Evolutionary conservation across 2,888 invertebrate species (phyloP).

Genomic region (Tipula confusa): DNA sequence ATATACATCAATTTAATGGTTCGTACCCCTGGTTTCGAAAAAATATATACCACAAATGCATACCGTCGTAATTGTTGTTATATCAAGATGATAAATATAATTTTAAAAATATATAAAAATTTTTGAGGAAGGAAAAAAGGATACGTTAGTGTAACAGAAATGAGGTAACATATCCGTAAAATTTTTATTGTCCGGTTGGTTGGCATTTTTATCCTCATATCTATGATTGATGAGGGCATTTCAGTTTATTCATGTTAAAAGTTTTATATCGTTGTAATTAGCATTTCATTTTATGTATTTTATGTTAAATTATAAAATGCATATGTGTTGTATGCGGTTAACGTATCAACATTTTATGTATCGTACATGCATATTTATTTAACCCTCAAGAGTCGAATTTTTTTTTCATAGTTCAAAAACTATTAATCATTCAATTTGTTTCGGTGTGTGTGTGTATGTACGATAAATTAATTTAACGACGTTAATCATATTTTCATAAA

Average conservation of each 20-base stretch:
- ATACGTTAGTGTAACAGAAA: not conserved
- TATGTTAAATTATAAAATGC: not conserved
- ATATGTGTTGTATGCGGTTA: conserved; percentile 3
- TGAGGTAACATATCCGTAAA: conserved; percentile 25
- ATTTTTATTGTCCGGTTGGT: not conserved
- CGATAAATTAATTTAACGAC: not conserved
- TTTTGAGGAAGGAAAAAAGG: conserved; percentile 15
- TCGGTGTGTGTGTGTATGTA: too few relatives aligned
- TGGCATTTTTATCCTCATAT: not conserved
- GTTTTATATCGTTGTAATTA: not conserved
- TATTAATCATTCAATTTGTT: conserved; percentile 16
- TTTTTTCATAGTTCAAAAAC: not conserved
- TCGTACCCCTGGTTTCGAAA: not conserved
- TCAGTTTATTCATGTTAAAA: not conserved
- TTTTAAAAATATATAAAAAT: not conserved
- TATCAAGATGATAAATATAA: not conserved
- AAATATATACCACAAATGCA: not conserved
- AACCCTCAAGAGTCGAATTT: not conserved
- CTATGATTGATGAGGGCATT: conserved; percentile 9
- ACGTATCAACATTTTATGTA: not conserved
- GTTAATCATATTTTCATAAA: not conserved
- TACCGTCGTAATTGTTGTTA: not conserved
- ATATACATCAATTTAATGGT: not conserved
- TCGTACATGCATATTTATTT: not conserved
- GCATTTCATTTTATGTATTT: not conserved